Evolutionary conservation across 2,113 vertebrate genomes (phyloP).

Genomic region (Saccopteryx leptura): DNA sequence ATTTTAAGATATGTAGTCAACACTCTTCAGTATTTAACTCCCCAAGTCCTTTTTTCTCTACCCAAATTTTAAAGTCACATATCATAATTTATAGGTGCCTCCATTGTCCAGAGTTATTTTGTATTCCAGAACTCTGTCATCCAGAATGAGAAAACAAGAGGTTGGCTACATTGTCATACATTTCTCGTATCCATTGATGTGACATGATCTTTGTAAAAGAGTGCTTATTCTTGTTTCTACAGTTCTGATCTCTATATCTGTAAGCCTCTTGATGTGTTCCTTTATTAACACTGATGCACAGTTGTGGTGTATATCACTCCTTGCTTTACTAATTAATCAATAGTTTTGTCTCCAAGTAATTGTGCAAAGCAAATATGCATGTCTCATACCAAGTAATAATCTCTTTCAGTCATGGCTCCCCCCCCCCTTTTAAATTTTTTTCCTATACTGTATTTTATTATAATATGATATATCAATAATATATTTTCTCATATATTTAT

Average conservation of each 20-base stretch:
- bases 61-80: background rate
- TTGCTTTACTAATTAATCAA: background rate
- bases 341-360: background rate
- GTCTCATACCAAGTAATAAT: background rate
- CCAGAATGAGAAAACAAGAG: background rate
- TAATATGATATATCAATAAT: background rate
- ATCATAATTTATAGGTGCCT: background rate
- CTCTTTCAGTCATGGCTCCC: background rate
- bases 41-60: background rate
- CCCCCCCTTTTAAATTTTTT: background rate
- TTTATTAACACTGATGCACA: background rate
- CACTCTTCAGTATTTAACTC: background rate
- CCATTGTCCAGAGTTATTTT: background rate
- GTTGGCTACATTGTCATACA: background rate
- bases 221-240: background rate
- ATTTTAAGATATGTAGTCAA: background rate
- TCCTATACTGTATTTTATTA: background rate
- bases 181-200: background rate
- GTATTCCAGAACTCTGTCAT: background rate
- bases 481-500: background rate
- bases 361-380: background rate
- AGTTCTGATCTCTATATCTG: background rate
- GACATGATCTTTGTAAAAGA: background rate
- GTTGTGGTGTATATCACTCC: background rate
- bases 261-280: background rate